Evolutionary conservation across 2,888 invertebrate species (phyloP).

Genomic region (Agrochola lota): DNA sequence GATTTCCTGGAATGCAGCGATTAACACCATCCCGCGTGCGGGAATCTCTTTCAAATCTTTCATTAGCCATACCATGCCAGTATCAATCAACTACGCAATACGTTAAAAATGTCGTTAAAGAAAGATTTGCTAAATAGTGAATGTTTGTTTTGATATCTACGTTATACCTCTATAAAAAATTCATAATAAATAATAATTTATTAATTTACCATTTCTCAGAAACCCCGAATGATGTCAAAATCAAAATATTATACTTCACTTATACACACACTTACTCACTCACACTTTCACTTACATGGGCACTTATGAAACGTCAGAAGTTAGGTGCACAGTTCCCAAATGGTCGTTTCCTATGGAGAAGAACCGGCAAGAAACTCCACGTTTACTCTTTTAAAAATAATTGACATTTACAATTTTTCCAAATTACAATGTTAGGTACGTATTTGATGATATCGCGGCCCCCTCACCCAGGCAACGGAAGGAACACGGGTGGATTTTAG

Average conservation of each 20-base stretch:
- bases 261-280: no score
- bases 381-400: background rate
- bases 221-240: no score
- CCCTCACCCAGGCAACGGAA: no score
- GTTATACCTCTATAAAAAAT: background rate
- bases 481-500: no score
- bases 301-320: no score
- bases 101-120: no score
- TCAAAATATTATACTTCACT: no score
- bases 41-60: background rate
- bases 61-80: background rate
- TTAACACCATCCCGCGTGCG: background rate
- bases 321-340: background rate
- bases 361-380: background rate
- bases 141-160: slow-evolving; percentile 3
- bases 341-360: background rate
- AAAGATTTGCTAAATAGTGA: background rate
- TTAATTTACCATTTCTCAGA: no score
- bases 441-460: no score
- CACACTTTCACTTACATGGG: no score
- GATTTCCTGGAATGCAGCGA: slow-evolving; percentile 1
- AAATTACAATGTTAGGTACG: background rate
- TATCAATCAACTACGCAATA: background rate
- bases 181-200: no score
- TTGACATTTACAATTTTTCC: background rate